Percentiles rank a stretch among this genome's conserved stretches.
Evolutionary conservation across 2,797 vertebrate species (phyloP).

Genomic region (Lates japonicus): DNA sequence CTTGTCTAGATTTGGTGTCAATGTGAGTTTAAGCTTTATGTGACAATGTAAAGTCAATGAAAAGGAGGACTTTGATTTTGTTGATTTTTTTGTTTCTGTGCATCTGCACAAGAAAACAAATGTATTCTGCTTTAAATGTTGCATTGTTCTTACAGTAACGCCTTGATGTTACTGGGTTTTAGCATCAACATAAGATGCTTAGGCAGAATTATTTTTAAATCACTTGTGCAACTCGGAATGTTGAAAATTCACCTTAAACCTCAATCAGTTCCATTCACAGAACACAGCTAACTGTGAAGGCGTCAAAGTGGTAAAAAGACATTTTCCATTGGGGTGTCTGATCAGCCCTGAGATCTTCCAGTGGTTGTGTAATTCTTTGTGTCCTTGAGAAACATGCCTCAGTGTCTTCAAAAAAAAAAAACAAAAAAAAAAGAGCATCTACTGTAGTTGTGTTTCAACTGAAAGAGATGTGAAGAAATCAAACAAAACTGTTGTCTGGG

Average conservation of each 20-base stretch:
- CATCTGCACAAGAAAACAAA: background rate
- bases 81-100: background rate
- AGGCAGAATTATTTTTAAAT: background rate
- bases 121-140: background rate
- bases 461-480: constrained; percentile 57
- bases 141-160: background rate
- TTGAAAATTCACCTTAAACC: constrained; percentile 3
- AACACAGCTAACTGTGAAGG: constrained; percentile 15
- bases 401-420: constrained; percentile 36
- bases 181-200: background rate
- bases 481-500: constrained; percentile 56
- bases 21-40: background rate
- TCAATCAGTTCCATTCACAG: constrained; percentile 40
- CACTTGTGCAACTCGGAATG: constrained; percentile 10
- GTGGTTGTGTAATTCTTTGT: constrained; percentile 65
- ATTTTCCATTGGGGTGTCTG: constrained; percentile 66
- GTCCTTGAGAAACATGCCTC: constrained; percentile 29
- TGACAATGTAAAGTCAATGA: background rate
- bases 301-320: constrained; percentile 41
- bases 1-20: background rate
- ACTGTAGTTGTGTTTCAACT: constrained; percentile 51
- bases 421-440: constrained; percentile 35
- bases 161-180: background rate
- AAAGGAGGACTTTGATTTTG: background rate
- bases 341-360: constrained; percentile 56